phyloP scores from a whole-genome alignment of 2,113 vertebrate species.

The Salvelinus alpinus region DNA sequence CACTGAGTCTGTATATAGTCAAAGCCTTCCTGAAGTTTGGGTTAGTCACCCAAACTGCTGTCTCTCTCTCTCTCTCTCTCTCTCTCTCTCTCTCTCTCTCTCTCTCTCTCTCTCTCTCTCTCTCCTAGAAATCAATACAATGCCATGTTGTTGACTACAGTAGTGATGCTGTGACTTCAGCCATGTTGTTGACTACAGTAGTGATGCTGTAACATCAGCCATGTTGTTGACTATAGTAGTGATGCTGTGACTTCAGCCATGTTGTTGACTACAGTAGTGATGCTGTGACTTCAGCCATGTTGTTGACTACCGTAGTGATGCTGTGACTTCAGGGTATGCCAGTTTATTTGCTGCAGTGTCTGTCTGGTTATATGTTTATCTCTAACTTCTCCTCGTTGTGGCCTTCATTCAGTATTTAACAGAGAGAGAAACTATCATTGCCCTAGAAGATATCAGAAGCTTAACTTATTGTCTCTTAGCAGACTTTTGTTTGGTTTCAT shows the following conservation, averaged over 20 bases:
- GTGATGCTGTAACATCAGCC: too few species aligned
- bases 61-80: neutral
- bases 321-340: neutral
- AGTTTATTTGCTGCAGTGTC: neutral
- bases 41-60: too few species aligned
- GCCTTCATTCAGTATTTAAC: neutral
- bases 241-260: too few species aligned
- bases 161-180: too few species aligned
- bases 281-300: too few species aligned
- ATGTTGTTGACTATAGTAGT: too few species aligned
- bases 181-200: too few species aligned
- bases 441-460: neutral
- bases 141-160: too few species aligned
- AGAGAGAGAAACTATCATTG: neutral
- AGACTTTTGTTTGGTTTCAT: neutral
- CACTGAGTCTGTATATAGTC: too few species aligned
- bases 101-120: neutral
- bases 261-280: too few species aligned
- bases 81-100: neutral
- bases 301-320: too few species aligned
- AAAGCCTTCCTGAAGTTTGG: too few species aligned
- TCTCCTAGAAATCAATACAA: neutral
- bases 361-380: neutral
- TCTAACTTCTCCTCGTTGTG: neutral
- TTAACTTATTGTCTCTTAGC: neutral